Base-by-base conservation (phyloP, 2,797 vertebrate genomes). In the Diglossa cyanea region DNA sequence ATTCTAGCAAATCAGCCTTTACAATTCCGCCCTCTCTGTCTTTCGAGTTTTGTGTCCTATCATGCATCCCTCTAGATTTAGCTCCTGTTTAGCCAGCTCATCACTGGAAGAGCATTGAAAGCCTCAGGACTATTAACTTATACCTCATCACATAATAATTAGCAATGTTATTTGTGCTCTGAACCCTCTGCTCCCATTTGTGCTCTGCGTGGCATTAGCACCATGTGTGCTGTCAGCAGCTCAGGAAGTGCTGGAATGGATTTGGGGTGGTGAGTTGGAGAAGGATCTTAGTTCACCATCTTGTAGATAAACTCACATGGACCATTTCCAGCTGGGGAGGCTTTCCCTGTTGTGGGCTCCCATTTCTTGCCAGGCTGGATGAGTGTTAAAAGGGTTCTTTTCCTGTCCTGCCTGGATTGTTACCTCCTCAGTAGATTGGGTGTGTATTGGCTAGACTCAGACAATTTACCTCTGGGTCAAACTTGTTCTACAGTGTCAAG, bases 401-500 rank as follows among this genome's bases (percentile, higher is more conserved):
- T 74, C 24, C 79, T 63, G 9, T 50, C 42, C 63, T 72, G 45
- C 6, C n/a, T 60, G 31, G 17, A 12, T 51, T 85, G 81, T 62
- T 37, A 8, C 31, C 50, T 71, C 47, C 21, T 54, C 1, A 0
- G 48, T 33, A 23, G 40, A 13, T 3, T 7, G 60, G 30, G 17
- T 63, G 39, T 37, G 1, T 83, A 2, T 77, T 80, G 68, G 24
- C 44, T 31, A 9, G 45, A 48, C 47, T 80, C 39, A n/a, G 66
- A 28, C 11, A 26, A 15, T 57, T 94, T 50, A 50, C 9, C 30
- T 51, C 71, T 48, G 65, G 23, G 39, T 77, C 50, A 55, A 0
- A 74, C 40, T 61, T 55, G 35, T 68, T 73, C 35, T 58, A 0
- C 47, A 25, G 39, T 37, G 58, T 33, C 25, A 17, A 25, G 35